A percentile compares a stretch with the other conserved stretches of the same genome.
Conservation (phyloP, 2,797 vertebrate species). For the Eulemur rubriventer region DNA sequence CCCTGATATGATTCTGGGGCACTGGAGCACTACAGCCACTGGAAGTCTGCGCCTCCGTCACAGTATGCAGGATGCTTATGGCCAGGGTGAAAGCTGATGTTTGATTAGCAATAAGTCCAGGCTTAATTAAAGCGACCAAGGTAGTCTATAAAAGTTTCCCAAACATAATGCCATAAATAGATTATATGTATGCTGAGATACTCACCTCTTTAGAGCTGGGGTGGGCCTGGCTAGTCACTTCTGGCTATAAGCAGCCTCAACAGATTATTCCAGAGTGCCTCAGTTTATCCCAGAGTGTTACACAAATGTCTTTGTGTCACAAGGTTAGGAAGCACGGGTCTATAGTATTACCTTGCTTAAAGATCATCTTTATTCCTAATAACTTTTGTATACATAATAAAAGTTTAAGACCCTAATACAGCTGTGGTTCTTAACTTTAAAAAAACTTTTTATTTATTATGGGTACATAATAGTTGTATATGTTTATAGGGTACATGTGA, state of each 20-base stretch:
- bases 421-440: not conserved
- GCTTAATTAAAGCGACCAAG: not conserved
- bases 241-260: not conserved
- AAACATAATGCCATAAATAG: not conserved
- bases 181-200: not conserved
- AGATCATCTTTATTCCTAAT: slow-evolving; percentile 14
- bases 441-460: not conserved
- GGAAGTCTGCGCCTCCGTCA: not conserved
- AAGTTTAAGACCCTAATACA: not conserved
- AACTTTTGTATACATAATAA: slow-evolving; percentile 11
- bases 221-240: not conserved
- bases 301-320: not conserved
- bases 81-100: not conserved
- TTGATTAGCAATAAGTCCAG: not conserved
- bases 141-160: not conserved
- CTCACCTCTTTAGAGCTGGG: not conserved
- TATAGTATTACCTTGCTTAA: not conserved
- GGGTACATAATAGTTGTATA: not conserved
- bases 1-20: not conserved
- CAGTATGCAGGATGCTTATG: not conserved
- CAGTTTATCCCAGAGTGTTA: not conserved
- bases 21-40: not conserved
- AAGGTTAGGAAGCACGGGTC: not conserved
- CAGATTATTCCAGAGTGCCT: not conserved
- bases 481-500: not conserved